Conservation (phyloP, 37 sponge, comb jelly and placozoan species). For the Theonella swinhoei region DNA sequence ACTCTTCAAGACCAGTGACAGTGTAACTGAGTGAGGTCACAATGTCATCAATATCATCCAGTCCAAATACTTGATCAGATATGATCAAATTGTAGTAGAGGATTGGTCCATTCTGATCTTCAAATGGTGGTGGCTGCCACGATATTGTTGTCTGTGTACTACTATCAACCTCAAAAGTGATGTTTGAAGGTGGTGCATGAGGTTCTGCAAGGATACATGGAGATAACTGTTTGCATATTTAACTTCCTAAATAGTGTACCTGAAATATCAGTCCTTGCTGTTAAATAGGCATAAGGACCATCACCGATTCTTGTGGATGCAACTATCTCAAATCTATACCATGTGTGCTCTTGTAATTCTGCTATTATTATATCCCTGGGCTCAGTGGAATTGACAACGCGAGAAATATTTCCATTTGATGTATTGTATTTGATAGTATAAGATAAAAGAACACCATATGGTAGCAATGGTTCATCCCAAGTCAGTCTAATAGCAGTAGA, state of each 20-base stretch:
- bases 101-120: background rate
- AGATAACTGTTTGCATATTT: too few species aligned
- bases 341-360: background rate
- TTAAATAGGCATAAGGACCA: background rate
- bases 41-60: background rate
- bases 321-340: background rate
- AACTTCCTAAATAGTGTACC: background rate
- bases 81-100: background rate
- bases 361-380: background rate
- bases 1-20: constrained; percentile 12
- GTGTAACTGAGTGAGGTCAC: constrained; percentile 2
- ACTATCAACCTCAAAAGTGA: background rate
- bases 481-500: background rate
- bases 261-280: background rate
- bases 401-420: background rate
- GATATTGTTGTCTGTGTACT: background rate
- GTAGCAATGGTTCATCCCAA: constrained; percentile 1
- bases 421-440: constrained; percentile 12
- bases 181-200: background rate
- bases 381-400: too few species aligned
- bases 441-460: constrained; percentile 9
- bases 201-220: constrained; percentile 6
- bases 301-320: constrained; percentile 1
- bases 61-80: background rate
- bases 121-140: background rate